Conservation (phyloP, 2,797 vertebrate genomes). For the Vespertilio murinus region DNA sequence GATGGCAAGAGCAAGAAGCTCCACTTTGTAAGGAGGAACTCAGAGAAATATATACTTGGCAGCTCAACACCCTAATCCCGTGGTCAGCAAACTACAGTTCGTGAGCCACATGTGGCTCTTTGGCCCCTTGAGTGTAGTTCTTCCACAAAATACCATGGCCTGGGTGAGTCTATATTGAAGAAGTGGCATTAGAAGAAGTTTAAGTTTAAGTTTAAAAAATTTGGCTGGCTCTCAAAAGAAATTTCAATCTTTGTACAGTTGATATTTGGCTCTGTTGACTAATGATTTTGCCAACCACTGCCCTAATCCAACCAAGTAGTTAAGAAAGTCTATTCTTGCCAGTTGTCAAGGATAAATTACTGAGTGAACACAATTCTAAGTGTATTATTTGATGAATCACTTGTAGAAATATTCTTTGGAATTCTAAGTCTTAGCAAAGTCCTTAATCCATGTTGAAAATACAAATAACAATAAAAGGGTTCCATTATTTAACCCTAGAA, state of each 20-base stretch:
- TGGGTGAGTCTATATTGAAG: too few species aligned
- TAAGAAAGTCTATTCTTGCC: background rate
- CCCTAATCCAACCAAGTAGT: background rate
- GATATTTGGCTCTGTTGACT: too few species aligned
- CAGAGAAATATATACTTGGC: background rate
- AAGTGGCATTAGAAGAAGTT: too few species aligned
- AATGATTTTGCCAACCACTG: too few species aligned
- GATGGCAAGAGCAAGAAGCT: background rate
- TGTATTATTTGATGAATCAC: background rate
- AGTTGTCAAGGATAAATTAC: background rate
- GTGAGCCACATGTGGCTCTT: too few species aligned
- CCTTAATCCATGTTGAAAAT: background rate
- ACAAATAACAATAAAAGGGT: background rate
- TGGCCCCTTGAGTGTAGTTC: too few species aligned
- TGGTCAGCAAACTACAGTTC: too few species aligned
- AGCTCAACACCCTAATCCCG: background rate
- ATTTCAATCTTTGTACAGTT: too few species aligned
- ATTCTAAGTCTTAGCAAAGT: background rate
- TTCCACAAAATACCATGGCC: too few species aligned
- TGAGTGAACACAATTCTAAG: background rate
- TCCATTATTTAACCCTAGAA: background rate
- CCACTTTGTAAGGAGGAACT: background rate
- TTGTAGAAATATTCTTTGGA: background rate
- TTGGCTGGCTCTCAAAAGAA: too few species aligned
- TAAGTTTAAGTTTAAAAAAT: too few species aligned